Evolutionary conservation across 2,113 vertebrate species (phyloP).

Genomic region (Ochotona princeps): DNA sequence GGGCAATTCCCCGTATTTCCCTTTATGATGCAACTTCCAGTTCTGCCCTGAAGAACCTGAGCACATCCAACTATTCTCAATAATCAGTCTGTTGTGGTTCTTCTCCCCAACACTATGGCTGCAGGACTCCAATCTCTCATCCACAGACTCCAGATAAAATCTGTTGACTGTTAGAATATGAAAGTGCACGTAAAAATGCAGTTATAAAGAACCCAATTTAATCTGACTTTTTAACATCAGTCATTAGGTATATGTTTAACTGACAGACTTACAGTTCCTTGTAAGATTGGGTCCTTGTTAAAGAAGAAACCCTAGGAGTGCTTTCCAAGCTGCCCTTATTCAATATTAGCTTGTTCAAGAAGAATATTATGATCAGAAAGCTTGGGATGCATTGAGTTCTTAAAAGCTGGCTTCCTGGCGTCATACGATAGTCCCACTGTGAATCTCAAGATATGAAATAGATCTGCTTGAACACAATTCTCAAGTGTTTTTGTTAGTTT

Average conservation of each 20-base stretch:
- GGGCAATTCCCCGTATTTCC: neutral
- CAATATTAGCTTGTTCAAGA: neutral
- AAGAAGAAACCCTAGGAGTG: rapidly evolving
- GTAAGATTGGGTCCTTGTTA: neutral
- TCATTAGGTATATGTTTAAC: neutral
- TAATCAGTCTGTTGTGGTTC: neutral
- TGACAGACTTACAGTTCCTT: neutral
- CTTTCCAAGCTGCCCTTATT: neutral
- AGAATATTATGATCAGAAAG: neutral
- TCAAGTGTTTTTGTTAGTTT: neutral
- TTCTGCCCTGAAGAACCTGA: neutral
- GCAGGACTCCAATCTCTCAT: neutral
- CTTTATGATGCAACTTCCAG: neutral
- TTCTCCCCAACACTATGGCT: neutral
- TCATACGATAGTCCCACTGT: neutral
- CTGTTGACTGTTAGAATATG: constrained; percentile 8
- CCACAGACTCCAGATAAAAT: constrained; percentile 8
- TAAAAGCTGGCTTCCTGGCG: neutral
- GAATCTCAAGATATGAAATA: neutral
- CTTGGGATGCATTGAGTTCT: neutral
- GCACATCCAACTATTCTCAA: neutral
- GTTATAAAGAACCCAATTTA: neutral
- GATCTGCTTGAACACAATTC: neutral
- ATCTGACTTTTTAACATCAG: neutral
- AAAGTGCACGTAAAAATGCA: constrained; percentile 46